Evolutionary conservation across 2,113 vertebrate genomes (phyloP).

Genomic region (Lepidothrix coronata): DNA sequence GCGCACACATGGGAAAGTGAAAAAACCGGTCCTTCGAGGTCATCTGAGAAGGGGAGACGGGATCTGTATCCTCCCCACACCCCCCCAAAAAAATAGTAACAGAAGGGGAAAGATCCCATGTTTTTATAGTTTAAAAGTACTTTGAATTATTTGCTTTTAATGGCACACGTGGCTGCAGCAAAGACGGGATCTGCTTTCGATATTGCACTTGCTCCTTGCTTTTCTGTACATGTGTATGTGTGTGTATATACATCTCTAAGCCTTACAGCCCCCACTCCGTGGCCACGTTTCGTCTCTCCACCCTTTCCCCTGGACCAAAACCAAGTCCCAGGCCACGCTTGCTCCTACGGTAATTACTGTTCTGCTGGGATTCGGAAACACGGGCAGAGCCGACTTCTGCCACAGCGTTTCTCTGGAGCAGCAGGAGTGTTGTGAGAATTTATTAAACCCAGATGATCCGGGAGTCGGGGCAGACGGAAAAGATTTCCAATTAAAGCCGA

Average conservation of each 20-base stretch:
- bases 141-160: slow-evolving; percentile 59
- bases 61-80: background rate
- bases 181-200: slow-evolving; percentile 39
- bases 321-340: background rate
- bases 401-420: slow-evolving; percentile 5
- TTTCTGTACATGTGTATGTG: background rate
- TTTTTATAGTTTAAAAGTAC: slow-evolving; percentile 49
- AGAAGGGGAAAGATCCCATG: background rate
- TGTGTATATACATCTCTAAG: background rate
- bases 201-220: slow-evolving; percentile 35
- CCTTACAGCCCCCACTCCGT: background rate
- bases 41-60: slow-evolving; percentile 23
- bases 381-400: slow-evolving; percentile 7
- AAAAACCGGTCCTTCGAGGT: slow-evolving; percentile 54
- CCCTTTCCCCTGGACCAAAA: background rate
- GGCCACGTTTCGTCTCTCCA: background rate
- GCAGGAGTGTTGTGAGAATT: slow-evolving; percentile 58
- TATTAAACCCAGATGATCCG: slow-evolving; percentile 79
- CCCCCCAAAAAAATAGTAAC: background rate
- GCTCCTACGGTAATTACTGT: slow-evolving; percentile 24
- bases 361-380: slow-evolving; percentile 35
- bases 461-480: slow-evolving; percentile 72
- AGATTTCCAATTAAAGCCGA: slow-evolving; percentile 77
- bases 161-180: slow-evolving; percentile 35
- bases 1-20: slow-evolving; percentile 36